Percentiles rank a stretch among this genome's conserved stretches.
phyloP scores from a whole-genome alignment of 2,888 invertebrate genomes.

The Drosophila antonietae region DNA sequence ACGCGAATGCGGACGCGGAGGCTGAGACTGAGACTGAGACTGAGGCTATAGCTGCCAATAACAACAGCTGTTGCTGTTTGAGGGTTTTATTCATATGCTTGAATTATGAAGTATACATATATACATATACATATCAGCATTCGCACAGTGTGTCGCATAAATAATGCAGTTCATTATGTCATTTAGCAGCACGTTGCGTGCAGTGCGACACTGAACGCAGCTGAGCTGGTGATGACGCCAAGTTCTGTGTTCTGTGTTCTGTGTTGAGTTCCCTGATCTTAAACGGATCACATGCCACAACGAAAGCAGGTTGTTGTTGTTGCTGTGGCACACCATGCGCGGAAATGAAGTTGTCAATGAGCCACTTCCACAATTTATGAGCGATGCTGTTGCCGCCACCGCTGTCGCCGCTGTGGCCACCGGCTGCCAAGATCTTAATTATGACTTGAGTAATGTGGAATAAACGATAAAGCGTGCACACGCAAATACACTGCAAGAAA shows the following conservation, averaged over 20 bases:
- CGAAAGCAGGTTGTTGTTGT: constrained; percentile 34
- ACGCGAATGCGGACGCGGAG: neutral
- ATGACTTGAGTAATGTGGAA: constrained; percentile 78
- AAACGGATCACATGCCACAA: constrained; percentile 64
- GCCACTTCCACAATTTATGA: constrained; percentile 79
- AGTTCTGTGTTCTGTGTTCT: constrained; percentile 17
- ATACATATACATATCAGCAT: constrained; percentile 6
- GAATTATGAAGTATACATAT: constrained; percentile 7
- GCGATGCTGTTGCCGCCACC: constrained; percentile 57
- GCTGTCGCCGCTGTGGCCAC: constrained; percentile 33
- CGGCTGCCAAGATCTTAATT: constrained; percentile 76
- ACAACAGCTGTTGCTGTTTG: constrained; percentile 32
- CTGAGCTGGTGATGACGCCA: constrained; percentile 55
- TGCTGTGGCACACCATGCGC: constrained; percentile 58
- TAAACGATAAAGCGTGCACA: constrained; percentile 78
- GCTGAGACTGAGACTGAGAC: constrained; percentile 17
- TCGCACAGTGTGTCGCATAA: constrained; percentile 71
- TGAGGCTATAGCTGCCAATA: constrained; percentile 26
- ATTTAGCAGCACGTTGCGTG: constrained; percentile 75
- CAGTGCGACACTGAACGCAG: constrained; percentile 40
- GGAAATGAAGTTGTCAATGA: constrained; percentile 81
- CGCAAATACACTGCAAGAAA: constrained; percentile 74
- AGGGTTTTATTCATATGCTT: constrained; percentile 10
- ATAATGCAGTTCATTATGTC: constrained; percentile 80
- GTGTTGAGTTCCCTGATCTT: constrained; percentile 46